Percentiles rank a stretch among this genome's conserved stretches.
These are phyloP conservation scores for Ibycter americanus DNA, from an alignment of 2,797 vertebrate species.

Conservation along the genomic window DNA sequence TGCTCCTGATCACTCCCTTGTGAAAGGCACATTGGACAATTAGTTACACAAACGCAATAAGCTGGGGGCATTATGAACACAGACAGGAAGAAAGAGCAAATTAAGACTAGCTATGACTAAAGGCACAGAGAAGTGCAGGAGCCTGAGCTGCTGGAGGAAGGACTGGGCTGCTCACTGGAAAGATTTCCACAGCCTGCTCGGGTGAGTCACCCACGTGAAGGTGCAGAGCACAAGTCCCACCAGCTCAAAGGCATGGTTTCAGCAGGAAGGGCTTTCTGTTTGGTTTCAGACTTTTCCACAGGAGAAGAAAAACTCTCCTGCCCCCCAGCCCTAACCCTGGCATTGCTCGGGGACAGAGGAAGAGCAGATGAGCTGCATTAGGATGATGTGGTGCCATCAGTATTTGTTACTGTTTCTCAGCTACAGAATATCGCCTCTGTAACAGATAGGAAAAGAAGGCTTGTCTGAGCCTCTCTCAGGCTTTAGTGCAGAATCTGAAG, in stretches of 20 bases:
- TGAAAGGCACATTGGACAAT: neutral
- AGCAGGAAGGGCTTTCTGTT: neutral
- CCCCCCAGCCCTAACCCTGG: neutral
- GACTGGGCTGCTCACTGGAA: neutral
- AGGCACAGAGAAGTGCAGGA: neutral
- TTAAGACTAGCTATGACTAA: neutral
- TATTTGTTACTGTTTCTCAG: neutral
- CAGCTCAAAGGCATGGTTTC: neutral
- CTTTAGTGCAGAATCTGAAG: neutral
- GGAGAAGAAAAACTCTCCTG: neutral
- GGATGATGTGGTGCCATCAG: neutral
- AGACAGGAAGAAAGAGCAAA: neutral
- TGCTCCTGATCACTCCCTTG: accelerated
- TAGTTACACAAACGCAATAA: neutral
- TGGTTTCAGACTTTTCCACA: neutral
- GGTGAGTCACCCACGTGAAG: neutral
- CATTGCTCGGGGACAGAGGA: neutral
- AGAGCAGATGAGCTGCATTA: neutral
- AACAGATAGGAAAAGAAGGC: neutral
- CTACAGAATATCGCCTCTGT: neutral
- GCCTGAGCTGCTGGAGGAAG: neutral
- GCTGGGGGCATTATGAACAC: neutral
- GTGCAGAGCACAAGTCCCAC: neutral
- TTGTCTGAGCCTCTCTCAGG: neutral
- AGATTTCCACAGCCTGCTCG: neutral